A percentile compares a stretch with the other conserved stretches of the same genome.
These are phyloP conservation scores for Shargacucullia verbasci DNA, from an alignment of 2,888 invertebrate genomes.

Conservation along the genomic window DNA sequence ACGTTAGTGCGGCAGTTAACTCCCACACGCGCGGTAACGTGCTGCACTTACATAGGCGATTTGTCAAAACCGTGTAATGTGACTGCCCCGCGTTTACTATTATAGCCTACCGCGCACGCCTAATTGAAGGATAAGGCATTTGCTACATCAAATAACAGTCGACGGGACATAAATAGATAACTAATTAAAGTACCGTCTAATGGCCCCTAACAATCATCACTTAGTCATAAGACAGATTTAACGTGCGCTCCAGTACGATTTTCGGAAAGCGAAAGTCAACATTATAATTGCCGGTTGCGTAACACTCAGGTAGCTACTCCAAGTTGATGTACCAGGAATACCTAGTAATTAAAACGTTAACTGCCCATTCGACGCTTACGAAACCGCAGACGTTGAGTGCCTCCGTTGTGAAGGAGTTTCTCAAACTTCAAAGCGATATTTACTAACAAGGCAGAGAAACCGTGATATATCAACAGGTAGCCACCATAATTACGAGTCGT, in stretches of 20 bases:
- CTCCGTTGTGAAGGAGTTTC: constrained; percentile 36
- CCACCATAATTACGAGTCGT: constrained; percentile 55
- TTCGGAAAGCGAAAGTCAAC: constrained; percentile 20
- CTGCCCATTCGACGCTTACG: constrained; percentile 24
- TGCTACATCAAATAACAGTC: background rate
- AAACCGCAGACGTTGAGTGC: constrained; percentile 27
- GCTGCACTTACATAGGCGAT: constrained; percentile 53
- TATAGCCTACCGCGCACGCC: constrained; percentile 28
- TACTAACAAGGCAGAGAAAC: constrained; percentile 60
- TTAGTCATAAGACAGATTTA: background rate
- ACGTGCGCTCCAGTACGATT: background rate
- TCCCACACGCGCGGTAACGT: constrained; percentile 44
- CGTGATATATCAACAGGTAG: constrained; percentile 68
- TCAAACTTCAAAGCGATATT: constrained; percentile 50
- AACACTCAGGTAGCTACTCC: constrained; percentile 2
- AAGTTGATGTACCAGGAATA: constrained; percentile 38
- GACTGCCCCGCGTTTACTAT: constrained; percentile 31
- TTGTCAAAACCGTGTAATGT: constrained; percentile 63
- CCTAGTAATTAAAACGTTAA: constrained; percentile 27
- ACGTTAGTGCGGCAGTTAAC: constrained; percentile 41
- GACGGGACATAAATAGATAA: background rate
- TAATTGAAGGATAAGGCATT: constrained; percentile 42
- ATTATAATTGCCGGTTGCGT: constrained; percentile 24
- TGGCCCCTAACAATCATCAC: background rate
- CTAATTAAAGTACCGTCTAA: background rate